phyloP scores from a whole-genome alignment of 2,113 vertebrate species.

The Columba livia region DNA sequence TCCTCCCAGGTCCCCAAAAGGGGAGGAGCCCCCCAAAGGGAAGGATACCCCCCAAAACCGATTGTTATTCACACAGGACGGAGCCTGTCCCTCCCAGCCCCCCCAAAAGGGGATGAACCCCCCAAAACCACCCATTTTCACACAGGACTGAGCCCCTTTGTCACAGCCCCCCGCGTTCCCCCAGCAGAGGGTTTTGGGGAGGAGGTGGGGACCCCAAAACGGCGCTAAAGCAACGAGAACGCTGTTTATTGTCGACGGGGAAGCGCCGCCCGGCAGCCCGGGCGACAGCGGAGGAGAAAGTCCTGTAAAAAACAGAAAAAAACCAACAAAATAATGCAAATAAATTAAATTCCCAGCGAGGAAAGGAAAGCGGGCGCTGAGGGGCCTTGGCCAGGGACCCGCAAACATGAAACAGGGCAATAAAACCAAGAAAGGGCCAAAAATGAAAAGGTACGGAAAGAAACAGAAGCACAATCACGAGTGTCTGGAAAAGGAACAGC shows the following conservation, averaged over 20 bases:
- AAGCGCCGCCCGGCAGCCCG: background rate
- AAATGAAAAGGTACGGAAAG: slow-evolving; percentile 11
- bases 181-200: background rate
- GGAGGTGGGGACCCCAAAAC: background rate
- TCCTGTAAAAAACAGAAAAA: background rate
- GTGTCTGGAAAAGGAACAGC: background rate
- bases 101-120: background rate
- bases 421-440: slow-evolving; percentile 17
- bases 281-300: background rate
- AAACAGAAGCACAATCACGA: slow-evolving; percentile 49
- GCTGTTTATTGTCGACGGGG: slow-evolving; percentile 21
- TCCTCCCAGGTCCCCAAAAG: background rate
- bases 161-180: background rate
- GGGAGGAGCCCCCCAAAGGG: background rate
- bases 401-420: background rate
- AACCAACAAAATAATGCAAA: slow-evolving; percentile 45
- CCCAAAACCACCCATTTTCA: background rate
- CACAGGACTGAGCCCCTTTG: slow-evolving; percentile 1
- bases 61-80: background rate
- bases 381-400: background rate
- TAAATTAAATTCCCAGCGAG: slow-evolving; percentile 74
- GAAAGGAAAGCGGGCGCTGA: background rate
- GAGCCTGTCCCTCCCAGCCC: slow-evolving; percentile 16
- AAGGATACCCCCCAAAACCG: background rate
- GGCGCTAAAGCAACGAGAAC: background rate